phyloP scores from a whole-genome alignment of 2,113 vertebrate genomes.

The Python bivittatus region DNA sequence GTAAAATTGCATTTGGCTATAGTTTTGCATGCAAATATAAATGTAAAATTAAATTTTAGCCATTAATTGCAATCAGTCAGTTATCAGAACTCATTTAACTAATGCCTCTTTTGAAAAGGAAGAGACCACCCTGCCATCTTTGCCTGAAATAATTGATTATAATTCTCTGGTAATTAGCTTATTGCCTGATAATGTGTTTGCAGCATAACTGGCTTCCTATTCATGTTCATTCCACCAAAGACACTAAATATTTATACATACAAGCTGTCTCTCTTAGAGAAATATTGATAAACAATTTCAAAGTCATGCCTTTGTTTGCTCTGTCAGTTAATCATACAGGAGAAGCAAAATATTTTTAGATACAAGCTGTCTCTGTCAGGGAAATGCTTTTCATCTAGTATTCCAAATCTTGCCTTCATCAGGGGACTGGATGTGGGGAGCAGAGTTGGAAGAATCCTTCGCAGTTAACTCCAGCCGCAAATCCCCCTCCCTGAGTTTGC shows the following conservation, averaged over 20 bases:
- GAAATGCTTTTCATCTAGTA: conserved; percentile 60
- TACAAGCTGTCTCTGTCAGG: conserved; percentile 56
- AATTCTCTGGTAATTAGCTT: conserved; percentile 52
- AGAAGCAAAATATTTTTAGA: conserved; percentile 60
- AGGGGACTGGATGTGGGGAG: conserved; percentile 47
- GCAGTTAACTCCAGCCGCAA: conserved; percentile 29
- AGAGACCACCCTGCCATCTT: background rate
- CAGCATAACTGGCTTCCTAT: conserved; percentile 46
- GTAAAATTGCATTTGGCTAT: background rate
- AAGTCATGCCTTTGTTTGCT: conserved; percentile 52
- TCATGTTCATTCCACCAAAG: conserved; percentile 47
- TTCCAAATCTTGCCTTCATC: conserved; percentile 51
- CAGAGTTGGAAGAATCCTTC: conserved; percentile 50
- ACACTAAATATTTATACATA: conserved; percentile 65
- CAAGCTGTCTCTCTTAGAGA: conserved; percentile 48
- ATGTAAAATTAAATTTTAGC: conserved; percentile 38
- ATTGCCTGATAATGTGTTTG: conserved; percentile 32
- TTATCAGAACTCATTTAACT: conserved; percentile 57
- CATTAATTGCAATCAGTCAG: conserved; percentile 40
- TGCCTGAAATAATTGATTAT: conserved; percentile 54
- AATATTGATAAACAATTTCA: conserved; percentile 60
- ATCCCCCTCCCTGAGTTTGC: conserved; percentile 1
- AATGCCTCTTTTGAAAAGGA: conserved; percentile 50
- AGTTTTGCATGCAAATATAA: conserved; percentile 27
- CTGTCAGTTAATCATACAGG: conserved; percentile 58